Conservation (phyloP, 2,113 vertebrate genomes). For the Taxidea taxus region DNA sequence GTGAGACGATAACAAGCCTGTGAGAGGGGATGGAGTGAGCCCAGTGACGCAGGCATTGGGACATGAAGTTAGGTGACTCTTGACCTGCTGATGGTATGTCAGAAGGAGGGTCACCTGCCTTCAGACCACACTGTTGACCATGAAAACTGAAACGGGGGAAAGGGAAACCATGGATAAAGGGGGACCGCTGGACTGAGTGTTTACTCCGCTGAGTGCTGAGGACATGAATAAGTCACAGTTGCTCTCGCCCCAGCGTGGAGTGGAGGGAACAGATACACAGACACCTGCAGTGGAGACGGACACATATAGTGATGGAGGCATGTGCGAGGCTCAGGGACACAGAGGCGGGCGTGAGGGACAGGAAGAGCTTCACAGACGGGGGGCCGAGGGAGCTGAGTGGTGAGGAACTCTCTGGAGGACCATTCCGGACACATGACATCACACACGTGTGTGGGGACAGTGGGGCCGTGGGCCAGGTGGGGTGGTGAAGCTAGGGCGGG, state of each 20-base stretch:
- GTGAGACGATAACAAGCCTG: neutral
- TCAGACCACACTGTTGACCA: neutral
- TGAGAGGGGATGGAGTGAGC: neutral
- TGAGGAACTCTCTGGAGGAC: neutral
- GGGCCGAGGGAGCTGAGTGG: neutral
- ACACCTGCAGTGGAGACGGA: neutral
- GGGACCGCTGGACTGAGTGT: neutral
- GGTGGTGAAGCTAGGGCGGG: neutral
- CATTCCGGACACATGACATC: rapidly evolving
- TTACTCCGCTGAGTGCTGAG: neutral
- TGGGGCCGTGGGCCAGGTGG: rapidly evolving
- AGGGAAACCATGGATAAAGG: neutral
- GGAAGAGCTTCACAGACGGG: neutral
- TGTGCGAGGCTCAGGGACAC: neutral
- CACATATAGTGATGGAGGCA: rapidly evolving
- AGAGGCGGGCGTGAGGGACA: rapidly evolving
- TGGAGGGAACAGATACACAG: neutral
- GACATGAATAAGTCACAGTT: neutral
- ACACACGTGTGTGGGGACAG: neutral
- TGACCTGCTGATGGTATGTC: neutral
- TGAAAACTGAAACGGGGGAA: neutral
- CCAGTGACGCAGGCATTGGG: neutral
- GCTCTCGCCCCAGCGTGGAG: neutral
- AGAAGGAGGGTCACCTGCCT: neutral
- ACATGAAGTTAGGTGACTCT: neutral